phyloP scores from a whole-genome alignment of 2,888 invertebrate genomes.

The Strigamia maritima region DNA sequence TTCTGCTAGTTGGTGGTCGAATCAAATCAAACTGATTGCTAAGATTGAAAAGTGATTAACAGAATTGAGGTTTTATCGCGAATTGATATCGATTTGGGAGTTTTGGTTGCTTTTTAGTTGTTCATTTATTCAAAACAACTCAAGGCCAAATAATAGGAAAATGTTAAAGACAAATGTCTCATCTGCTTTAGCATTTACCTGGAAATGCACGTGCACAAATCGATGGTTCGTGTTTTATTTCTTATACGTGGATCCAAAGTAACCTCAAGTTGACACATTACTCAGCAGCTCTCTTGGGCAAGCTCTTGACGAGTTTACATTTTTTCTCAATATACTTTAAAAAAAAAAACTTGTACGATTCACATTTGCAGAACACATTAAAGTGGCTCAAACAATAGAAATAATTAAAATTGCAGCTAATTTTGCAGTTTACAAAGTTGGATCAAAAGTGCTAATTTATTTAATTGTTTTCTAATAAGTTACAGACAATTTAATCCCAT shows the following conservation, averaged over 20 bases:
- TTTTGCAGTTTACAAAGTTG: no score
- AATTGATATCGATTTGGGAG: neutral
- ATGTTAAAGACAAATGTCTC: neutral
- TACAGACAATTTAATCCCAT: no score
- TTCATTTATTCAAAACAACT: neutral
- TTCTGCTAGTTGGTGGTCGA: neutral
- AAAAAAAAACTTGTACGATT: neutral
- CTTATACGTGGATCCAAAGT: neutral
- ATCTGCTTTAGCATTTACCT: slow-evolving; percentile 17
- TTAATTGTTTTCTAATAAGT: no score
- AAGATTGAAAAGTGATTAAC: neutral
- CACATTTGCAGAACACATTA: neutral
- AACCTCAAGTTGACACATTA: slow-evolving; percentile 17
- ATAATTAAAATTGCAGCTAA: no score
- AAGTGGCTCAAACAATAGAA: no score
- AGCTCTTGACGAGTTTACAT: neutral
- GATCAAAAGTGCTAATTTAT: no score
- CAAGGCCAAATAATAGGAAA: neutral
- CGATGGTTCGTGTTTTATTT: slow-evolving; percentile 17
- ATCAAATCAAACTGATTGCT: no score
- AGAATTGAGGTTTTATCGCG: neutral
- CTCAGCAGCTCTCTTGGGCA: neutral
- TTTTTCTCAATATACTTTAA: neutral
- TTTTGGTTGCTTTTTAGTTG: neutral
- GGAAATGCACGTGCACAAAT: slow-evolving; percentile 18